Base-by-base conservation (phyloP, 2,797 vertebrate genomes). In the Pangasius sanitwongsei region DNA sequence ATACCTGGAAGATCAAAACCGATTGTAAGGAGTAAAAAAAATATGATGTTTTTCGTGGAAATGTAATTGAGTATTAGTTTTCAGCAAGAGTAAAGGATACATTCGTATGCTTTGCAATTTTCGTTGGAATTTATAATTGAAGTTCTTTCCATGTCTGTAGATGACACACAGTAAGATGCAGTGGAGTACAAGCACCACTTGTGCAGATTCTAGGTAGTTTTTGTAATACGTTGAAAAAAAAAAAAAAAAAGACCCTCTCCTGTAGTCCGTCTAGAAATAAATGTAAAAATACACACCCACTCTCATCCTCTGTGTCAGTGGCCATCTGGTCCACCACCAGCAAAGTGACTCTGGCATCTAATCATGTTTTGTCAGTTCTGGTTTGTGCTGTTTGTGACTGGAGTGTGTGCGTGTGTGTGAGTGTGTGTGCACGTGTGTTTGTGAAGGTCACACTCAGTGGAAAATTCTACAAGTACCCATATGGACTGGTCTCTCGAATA, bases 301-400 rank as follows among this genome's bases (percentile, higher is more conserved):
- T 70, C 84, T 78, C 74, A 34, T 86, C 82, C 77, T 34, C 34
- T 48, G 13, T 77, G 31, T 85, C 59, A 57, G 86, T 12, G 31
- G 72, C 84, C 89, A 83, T 87, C 85, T 53, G n/a, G 12, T 87
- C 37, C 48, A 59, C 63, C 41, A 34, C 44, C 70, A 48, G 83
- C 67, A 89, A 90, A 91, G 80, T 82, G 67, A 85, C 75, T 88
- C 87, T 92, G 91, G 82, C 90, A 91, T 91, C 55, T 92, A 90
- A 90, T 91, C 90, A 91, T 90, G 91, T 91, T 88, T 91, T 89
- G 88, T 88, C 89, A 87, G 61, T 75, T 89, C 61, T 86, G 80
- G 86, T 91, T 91, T 91, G 81, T 88, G 90, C 88, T 89, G 61
- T 88, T 85, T 57, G 15, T 89, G 80, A 89, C 83, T 87, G 83